phyloP scores from a whole-genome alignment of 2,888 invertebrate species.

The Hydrotaea diabolus region DNA sequence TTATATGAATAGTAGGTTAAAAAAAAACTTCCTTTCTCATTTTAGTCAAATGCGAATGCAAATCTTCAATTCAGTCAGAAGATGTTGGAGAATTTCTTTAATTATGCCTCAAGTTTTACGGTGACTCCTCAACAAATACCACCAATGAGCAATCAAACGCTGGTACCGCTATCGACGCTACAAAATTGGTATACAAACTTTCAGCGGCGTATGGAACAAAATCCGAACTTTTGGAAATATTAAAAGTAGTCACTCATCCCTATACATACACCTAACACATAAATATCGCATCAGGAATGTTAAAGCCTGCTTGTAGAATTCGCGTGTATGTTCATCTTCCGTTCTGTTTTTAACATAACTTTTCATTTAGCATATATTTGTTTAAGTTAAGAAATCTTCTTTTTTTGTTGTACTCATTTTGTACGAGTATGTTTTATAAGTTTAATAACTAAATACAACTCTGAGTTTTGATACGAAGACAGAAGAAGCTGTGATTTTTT shows the following conservation, averaged over 20 bases:
- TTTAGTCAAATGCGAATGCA: slow-evolving; percentile 80
- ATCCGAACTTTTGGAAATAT: slow-evolving; percentile 96
- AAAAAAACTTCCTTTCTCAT: not conserved
- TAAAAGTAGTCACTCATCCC: slow-evolving; percentile 62
- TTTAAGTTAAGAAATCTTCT: slow-evolving; percentile 27
- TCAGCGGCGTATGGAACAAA: slow-evolving; percentile 91
- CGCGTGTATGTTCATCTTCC: not conserved
- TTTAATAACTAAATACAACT: slow-evolving; percentile 9
- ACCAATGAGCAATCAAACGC: slow-evolving; percentile 87
- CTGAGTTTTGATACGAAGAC: slow-evolving; percentile 5
- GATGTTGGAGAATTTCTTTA: slow-evolving; percentile 96
- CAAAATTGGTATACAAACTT: slow-evolving; percentile 98
- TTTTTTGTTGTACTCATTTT: slow-evolving; percentile 20
- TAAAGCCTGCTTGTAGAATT: not conserved
- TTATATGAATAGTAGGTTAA: too few relatives aligned
- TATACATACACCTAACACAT: not conserved
- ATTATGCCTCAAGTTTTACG: slow-evolving; percentile 95
- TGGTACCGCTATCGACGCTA: slow-evolving; percentile 92
- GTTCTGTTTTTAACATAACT: not conserved
- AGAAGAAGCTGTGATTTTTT: not conserved
- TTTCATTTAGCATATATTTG: slow-evolving; percentile 23
- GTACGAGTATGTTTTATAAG: slow-evolving; percentile 25
- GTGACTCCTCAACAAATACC: slow-evolving; percentile 90
- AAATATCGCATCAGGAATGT: not conserved
- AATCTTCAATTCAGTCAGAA: slow-evolving; percentile 90